Base-by-base conservation (phyloP, 2,888 invertebrate species). In the Lepidochrysops patricia region DNA sequence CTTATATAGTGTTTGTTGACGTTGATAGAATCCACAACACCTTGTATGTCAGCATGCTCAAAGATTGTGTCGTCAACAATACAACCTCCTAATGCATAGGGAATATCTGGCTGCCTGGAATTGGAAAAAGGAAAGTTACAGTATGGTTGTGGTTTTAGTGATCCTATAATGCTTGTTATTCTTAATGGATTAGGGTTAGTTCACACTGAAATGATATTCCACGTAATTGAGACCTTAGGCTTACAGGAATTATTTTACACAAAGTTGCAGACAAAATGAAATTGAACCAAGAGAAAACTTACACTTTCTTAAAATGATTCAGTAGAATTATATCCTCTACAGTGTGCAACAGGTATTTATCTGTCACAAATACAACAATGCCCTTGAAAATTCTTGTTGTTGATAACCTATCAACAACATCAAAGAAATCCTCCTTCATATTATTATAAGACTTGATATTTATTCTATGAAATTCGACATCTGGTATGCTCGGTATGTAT, bases 41-140 rank as follows among this genome's bases (percentile, higher is more conserved):
- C 65, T 26, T 71, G 69, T 37, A 86, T 70, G 61, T 87, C 79
- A 63, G 63, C 70, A 23, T 70, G 64, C 32, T 77, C 72, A 58
- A 68, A 71, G 34, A 81, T 71, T 35, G 81, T 79, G 62, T 84
- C 89, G 62, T 88, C 85, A 12, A 89, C 78, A 13, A 86, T 77
- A 67, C 89, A 89, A 6, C 90, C 90, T 15, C 85, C 90, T 43
- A 89, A 70, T 3, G 89, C 89, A 69, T 80, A 88, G 1, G 89
- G 87, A 19, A 74, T 69, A 61, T 83, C 74, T 27, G 82, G 80
- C 70, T 90, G 89, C 1, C 89, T 89, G 72, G 52, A 85, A 59
- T 23, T 9, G 13, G 27, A 23, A 15, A 56, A n/a, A 26, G 7
- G 23, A 13, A 23, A 25, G n/a, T 9, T 26, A 52, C 25, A 52